A percentile compares a stretch with the other conserved stretches of the same genome.
These are phyloP conservation scores for Tetranychus urticae DNA, from an alignment of 1,140 invertebrate genomes.

Conservation along the genomic window DNA sequence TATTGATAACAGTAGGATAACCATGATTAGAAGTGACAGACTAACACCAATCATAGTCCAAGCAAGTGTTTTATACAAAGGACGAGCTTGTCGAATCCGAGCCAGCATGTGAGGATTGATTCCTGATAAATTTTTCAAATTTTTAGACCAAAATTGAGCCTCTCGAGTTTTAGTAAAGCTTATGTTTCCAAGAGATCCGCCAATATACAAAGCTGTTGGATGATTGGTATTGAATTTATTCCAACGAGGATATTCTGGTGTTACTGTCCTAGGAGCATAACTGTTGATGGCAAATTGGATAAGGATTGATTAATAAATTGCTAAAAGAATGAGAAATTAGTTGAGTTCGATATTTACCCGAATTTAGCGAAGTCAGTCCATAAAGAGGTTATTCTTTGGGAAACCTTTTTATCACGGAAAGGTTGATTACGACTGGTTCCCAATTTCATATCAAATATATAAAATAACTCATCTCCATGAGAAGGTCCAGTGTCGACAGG, in stretches of 20 bases:
- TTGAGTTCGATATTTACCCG: background rate
- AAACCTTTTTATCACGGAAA: slow-evolving; percentile 9
- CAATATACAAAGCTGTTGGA: background rate
- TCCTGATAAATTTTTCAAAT: too few relatives aligned
- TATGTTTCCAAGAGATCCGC: background rate
- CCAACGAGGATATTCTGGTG: slow-evolving; percentile 13
- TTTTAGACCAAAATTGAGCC: too few relatives aligned
- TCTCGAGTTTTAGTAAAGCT: background rate
- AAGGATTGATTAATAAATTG: background rate
- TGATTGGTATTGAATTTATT: slow-evolving; percentile 4
- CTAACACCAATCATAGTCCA: slow-evolving; percentile 15
- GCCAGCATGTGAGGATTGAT: background rate
- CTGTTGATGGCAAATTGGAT: background rate
- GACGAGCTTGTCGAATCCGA: too few relatives aligned
- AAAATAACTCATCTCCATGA: slow-evolving; percentile 20
- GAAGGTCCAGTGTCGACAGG: slow-evolving; percentile 16
- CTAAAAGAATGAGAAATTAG: background rate
- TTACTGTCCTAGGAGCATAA: slow-evolving; percentile 9
- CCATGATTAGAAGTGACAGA: slow-evolving; percentile 11
- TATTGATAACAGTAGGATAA: slow-evolving; percentile 12
- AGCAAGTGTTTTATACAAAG: slow-evolving; percentile 1
- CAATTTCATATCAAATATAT: slow-evolving; percentile 17
- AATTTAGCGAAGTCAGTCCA: slow-evolving; percentile 14
- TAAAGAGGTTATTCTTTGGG: slow-evolving; percentile 8
- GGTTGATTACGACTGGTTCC: slow-evolving; percentile 2